These are phyloP conservation scores for Lasius platythorax DNA, from an alignment of 2,888 invertebrate species.

Conservation along the genomic window DNA sequence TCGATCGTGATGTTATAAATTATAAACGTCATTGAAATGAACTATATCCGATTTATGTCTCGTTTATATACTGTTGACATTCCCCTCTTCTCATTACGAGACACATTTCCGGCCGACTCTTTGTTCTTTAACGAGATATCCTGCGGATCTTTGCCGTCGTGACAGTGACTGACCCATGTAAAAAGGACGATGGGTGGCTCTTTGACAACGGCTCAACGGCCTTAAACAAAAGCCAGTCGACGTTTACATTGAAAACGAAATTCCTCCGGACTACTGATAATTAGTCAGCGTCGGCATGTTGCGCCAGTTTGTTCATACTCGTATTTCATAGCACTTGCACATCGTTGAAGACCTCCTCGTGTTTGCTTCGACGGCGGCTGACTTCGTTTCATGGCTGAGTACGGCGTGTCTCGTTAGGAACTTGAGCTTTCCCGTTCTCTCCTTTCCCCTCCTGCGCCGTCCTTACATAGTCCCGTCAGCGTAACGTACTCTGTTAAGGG, in stretches of 20 bases:
- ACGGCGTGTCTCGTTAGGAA: constrained; percentile 82
- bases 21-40: neutral
- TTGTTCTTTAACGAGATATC: constrained; percentile 22
- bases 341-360: constrained; percentile 59
- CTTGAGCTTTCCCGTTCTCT: constrained; percentile 77
- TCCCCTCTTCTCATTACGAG: neutral
- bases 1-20: neutral
- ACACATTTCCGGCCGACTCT: neutral
- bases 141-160: neutral
- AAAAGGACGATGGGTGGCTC: neutral
- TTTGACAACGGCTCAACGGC: constrained; percentile 18
- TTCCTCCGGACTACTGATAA: constrained; percentile 67
- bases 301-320: constrained; percentile 75
- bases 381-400: constrained; percentile 81
- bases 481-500: constrained; percentile 70
- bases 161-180: neutral
- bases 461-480: constrained; percentile 57
- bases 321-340: constrained; percentile 77
- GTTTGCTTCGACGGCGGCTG: constrained; percentile 75
- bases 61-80: neutral
- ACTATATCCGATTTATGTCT: neutral
- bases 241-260: constrained; percentile 62
- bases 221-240: constrained; percentile 37
- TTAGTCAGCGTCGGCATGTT: constrained; percentile 72
- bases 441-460: constrained; percentile 46